Evolutionary conservation across 2,113 vertebrate genomes (phyloP), one percentile per base, ranked within the genome.

Genomic region (Sylvia atricapilla): DNA sequence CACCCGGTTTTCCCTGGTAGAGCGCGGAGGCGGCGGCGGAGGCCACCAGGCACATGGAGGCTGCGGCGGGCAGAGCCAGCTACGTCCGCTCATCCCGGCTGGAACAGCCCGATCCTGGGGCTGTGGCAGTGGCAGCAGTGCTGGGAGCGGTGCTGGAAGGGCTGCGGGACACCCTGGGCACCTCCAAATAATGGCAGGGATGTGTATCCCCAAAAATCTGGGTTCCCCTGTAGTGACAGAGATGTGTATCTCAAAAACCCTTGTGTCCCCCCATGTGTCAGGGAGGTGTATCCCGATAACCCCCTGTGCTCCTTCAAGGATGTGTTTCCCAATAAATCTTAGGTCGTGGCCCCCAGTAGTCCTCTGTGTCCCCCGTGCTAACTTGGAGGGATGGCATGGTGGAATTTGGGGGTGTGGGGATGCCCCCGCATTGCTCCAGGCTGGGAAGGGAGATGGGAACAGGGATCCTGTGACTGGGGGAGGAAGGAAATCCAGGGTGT

Each of bases 11-110:
- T 53, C 21, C 55, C 49, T 2, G 78, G 47, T 94, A 99, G 99
- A 98, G 96, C 35, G 99, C 99, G 0, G 94, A 98, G 49, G 95
- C 56, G 0, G 99, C 99, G 1, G 99, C 99, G 0, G 98, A 99
- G 73, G 98, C 98, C 30, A 99, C 99, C 21, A 98, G 95, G 81
- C 30, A 97, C 82, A 99, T 99, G 96, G 97, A 97, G 23, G 99
- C 99, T 0, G 98, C 91, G 28, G 99, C 98, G 0, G 99, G 99
- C n/a, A 97, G 99, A 70, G 99, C 99, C 90, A 99, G 99, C 92
- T 99, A 99, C 80, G 98, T 99, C 90, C 97, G 98, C 10, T 98
- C 98, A 0, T 97, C 98, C 4, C 93, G 74, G 7, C 95, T 99
- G 68, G 98, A 97, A 14, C 97, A 98, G 93, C 99, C 99, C 0